Evolutionary conservation across 2,888 invertebrate genomes (phyloP).

Genomic region (Caenorhabditis sp.): DNA sequence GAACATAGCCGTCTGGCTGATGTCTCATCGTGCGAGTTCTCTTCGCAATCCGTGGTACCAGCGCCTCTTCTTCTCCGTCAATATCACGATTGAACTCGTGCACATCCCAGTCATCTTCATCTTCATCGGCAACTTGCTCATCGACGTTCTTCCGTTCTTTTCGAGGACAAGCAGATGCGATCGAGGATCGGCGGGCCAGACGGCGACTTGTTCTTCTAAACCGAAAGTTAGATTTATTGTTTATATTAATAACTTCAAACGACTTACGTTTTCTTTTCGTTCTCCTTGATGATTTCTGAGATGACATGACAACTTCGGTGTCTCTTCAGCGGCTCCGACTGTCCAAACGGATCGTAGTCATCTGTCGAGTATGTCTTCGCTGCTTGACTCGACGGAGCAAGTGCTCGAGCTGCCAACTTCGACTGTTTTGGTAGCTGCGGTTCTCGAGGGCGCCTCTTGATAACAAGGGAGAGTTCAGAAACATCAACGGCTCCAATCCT

Average conservation of each 20-base stretch:
- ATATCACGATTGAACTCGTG: constrained; percentile 36
- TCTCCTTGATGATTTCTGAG: constrained; percentile 59
- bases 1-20: constrained; percentile 74
- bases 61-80: constrained; percentile 61
- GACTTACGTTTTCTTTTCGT: constrained; percentile 44
- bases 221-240: neutral
- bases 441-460: constrained; percentile 87
- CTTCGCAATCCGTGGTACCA: constrained; percentile 66
- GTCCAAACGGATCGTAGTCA: constrained; percentile 56
- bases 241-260: neutral
- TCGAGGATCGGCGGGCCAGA: constrained; percentile 43
- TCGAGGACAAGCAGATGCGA: constrained; percentile 55
- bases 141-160: constrained; percentile 50
- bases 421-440: constrained; percentile 64
- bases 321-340: constrained; percentile 57
- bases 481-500: constrained; percentile 63
- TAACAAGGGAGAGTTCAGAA: constrained; percentile 89
- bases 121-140: constrained; percentile 30
- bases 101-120: constrained; percentile 53
- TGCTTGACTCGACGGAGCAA: constrained; percentile 69
- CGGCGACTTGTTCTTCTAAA: constrained; percentile 51
- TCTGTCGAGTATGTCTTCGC: constrained; percentile 60
- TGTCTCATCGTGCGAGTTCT: constrained; percentile 75
- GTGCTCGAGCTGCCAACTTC: constrained; percentile 55
- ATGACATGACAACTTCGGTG: constrained; percentile 52